Evolutionary conservation across 2,797 vertebrate genomes (phyloP).

Genomic region (Taenioides sp.): DNA sequence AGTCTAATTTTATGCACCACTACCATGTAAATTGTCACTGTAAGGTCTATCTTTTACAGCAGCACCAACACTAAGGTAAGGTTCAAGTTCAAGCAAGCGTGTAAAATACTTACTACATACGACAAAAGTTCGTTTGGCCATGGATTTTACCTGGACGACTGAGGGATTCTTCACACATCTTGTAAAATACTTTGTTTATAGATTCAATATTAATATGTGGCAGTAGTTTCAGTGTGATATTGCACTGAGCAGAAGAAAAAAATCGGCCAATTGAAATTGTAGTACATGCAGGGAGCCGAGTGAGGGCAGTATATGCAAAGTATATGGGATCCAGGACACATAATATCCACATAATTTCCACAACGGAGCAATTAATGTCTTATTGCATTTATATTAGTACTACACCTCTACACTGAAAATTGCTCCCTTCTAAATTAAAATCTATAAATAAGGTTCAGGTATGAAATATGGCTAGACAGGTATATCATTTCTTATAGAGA

Average conservation of each 20-base stretch:
- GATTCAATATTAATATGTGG: too few species aligned
- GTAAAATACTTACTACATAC: background rate
- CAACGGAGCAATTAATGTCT: background rate
- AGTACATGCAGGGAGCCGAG: conserved; percentile 35
- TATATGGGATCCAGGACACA: background rate
- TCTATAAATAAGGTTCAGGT: background rate
- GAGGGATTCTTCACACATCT: too few species aligned
- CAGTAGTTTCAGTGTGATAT: too few species aligned
- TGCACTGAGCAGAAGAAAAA: too few species aligned
- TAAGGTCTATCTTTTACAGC: conserved; percentile 6
- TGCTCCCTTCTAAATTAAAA: background rate
- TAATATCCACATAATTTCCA: background rate
- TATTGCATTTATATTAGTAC: background rate
- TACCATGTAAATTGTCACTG: background rate
- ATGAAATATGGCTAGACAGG: background rate
- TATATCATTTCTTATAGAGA: too few species aligned
- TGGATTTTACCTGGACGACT: too few species aligned
- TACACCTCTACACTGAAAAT: background rate
- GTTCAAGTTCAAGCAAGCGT: background rate
- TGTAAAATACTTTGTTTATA: background rate
- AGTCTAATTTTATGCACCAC: background rate
- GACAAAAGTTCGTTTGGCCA: too few species aligned
- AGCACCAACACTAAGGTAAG: conserved; percentile 13
- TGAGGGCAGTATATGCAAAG: conserved; percentile 65
- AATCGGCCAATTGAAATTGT: background rate